A percentile compares a stretch with the other conserved stretches of the same genome.
Evolutionary conservation across 2,113 vertebrate species (phyloP).

Genomic region (Ctenodactylus gundi): DNA sequence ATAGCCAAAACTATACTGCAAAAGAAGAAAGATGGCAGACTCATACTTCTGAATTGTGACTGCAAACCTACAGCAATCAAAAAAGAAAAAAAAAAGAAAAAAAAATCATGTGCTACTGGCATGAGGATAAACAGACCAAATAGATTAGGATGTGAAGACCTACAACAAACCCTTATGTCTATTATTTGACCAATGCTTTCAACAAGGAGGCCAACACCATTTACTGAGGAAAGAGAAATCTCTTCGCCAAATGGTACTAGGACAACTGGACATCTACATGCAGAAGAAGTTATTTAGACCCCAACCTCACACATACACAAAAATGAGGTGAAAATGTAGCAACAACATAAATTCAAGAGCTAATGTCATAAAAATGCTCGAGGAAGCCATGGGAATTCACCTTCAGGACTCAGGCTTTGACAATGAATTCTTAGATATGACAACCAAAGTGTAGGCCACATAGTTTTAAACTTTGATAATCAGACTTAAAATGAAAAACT

Average conservation of each 20-base stretch:
- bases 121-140: no score
- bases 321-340: background rate
- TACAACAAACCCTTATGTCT: no score
- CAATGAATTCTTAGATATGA: background rate
- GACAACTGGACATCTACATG: background rate
- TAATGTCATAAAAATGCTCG: background rate
- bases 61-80: background rate
- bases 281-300: background rate
- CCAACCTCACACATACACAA: background rate
- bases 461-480: no score
- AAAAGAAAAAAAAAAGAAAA: no score
- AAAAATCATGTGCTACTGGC: no score
- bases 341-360: background rate
- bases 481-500: no score
- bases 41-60: background rate
- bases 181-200: no score
- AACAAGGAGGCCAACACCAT: no score
- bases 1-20: background rate
- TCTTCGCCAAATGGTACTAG: background rate
- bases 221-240: background rate
- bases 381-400: background rate
- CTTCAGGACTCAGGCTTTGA: background rate
- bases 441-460: background rate
- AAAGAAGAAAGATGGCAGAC: background rate
- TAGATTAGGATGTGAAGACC: no score